A percentile compares a stretch with the other conserved stretches of the same genome.
Evolutionary conservation across 2,888 invertebrate species (phyloP).

Genomic region (Habroteleia sp.): DNA sequence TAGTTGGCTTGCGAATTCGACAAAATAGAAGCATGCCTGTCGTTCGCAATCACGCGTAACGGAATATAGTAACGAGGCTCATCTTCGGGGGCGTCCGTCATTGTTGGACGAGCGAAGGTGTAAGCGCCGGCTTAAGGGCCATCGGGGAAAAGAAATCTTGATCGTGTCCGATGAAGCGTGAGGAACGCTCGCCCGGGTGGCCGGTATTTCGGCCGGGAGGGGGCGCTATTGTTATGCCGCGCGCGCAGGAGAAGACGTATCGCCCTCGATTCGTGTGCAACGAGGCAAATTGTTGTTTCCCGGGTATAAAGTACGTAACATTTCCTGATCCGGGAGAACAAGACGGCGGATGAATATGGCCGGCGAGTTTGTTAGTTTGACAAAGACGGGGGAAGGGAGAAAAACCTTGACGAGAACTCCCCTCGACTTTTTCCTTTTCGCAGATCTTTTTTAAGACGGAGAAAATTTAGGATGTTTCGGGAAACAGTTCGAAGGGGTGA

Average conservation of each 20-base stretch:
- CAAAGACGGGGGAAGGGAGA: constrained; percentile 12
- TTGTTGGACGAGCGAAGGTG: constrained; percentile 22
- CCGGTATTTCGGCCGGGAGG: constrained; percentile 33
- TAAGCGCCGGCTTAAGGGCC: constrained; percentile 56
- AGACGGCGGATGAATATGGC: constrained; percentile 24
- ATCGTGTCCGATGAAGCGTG: constrained; percentile 73
- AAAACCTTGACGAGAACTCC: constrained; percentile 18
- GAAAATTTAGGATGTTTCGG: constrained; percentile 33
- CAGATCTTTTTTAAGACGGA: neutral
- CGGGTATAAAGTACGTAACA: constrained; percentile 62
- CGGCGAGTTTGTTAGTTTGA: neutral
- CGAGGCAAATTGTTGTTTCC: constrained; percentile 69
- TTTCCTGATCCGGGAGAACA: constrained; percentile 55
- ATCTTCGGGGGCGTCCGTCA: constrained; percentile 10
- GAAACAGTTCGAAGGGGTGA: no score
- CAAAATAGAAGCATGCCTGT: no score
- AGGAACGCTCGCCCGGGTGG: constrained; percentile 54
- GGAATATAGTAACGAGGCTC: constrained; percentile 13
- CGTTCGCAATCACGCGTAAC: neutral
- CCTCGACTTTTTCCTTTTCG: constrained; percentile 29
- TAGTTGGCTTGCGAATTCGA: no score
- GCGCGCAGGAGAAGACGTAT: constrained; percentile 60
- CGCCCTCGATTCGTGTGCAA: constrained; percentile 68
- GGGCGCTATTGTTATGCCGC: constrained; percentile 68
- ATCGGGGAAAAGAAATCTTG: constrained; percentile 68